Evolutionary conservation across 2,113 vertebrate species (phyloP).

Genomic region (Austrofundulus limnaeus): DNA sequence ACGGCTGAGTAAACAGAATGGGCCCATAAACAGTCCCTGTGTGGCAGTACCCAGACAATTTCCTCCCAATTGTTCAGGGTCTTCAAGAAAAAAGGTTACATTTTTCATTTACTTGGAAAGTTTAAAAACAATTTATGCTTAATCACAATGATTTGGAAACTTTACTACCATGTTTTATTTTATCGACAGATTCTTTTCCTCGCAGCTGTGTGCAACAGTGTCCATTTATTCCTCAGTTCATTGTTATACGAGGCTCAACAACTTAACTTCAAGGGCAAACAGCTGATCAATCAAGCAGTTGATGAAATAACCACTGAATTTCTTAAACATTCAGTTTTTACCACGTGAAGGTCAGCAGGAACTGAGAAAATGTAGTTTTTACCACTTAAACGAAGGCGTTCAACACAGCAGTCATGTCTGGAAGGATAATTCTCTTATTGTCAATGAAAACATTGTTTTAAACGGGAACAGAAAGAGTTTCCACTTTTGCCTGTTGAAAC

Average conservation of each 20-base stretch:
- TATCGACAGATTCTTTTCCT: background rate
- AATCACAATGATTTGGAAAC: slow-evolving; percentile 31
- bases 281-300: too few species aligned
- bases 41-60: slow-evolving; percentile 30
- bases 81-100: slow-evolving; percentile 18
- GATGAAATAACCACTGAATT: too few species aligned
- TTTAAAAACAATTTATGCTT: slow-evolving; percentile 39
- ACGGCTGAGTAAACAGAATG: slow-evolving; percentile 59
- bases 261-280: too few species aligned
- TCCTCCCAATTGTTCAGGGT: slow-evolving; percentile 38
- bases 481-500: too few species aligned
- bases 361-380: too few species aligned
- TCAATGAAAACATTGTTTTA: too few species aligned
- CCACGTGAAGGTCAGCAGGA: too few species aligned
- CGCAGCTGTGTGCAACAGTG: background rate
- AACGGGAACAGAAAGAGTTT: too few species aligned
- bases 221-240: background rate
- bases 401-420: too few species aligned
- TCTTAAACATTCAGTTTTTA: too few species aligned
- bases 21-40: slow-evolving; percentile 37
- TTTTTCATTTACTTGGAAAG: slow-evolving; percentile 36
- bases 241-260: background rate
- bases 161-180: slow-evolving; percentile 18
- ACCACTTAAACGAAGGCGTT: too few species aligned
- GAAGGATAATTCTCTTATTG: too few species aligned